Evolutionary conservation across 2,113 vertebrate genomes (phyloP), one percentile per base, ranked within the genome.

Genomic region (Petromus typicus): DNA sequence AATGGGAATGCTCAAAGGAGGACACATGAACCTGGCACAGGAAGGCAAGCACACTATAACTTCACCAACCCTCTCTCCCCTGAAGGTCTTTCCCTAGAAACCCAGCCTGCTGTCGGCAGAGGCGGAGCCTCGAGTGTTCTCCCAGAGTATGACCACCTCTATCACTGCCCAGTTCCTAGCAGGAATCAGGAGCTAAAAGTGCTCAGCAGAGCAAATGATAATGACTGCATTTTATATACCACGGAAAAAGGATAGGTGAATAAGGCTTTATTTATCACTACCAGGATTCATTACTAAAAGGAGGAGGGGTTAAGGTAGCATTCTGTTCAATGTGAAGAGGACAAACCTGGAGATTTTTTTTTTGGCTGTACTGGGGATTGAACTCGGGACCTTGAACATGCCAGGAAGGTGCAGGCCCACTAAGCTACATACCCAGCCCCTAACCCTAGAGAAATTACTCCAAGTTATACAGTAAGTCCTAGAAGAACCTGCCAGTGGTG

Each of bases 301-400:
- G 40, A 91, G 84, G 40, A 81, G 48, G 78, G 84, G 54, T 76
- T 40, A 91, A 61, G 86, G 17, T 18, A 80, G 51, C 37, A 63
- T 66, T 94, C 79, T 45, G 30, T 64, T 94, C 69, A 34, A 11
- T 78, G 66, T 91, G 63, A 95, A 93, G 37, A 81, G 22, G 54
- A 81, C 13, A 17, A 76, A 63, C 23, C 40, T 43, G 40, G 20
- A 66, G 54, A 80, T 51, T 51, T 51, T 51, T 51, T 51, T 51
- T 51, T 51, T 51, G 5, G 5, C 48, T 51, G 48, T 10, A 51
- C 48, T 51, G 48, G 48, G 48, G 48, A 51, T 51, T 10, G 10
- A 51, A 10, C 48, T 51, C 48, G 10, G 48, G 48, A 51, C 48
- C 48, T 10, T 51, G 48, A 5, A 51, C 48, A 7, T 51, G 48